Evolutionary conservation across 2,888 invertebrate genomes (phyloP), one percentile per base, ranked within the genome.

Genomic region (Philhelius pedissequus): DNA sequence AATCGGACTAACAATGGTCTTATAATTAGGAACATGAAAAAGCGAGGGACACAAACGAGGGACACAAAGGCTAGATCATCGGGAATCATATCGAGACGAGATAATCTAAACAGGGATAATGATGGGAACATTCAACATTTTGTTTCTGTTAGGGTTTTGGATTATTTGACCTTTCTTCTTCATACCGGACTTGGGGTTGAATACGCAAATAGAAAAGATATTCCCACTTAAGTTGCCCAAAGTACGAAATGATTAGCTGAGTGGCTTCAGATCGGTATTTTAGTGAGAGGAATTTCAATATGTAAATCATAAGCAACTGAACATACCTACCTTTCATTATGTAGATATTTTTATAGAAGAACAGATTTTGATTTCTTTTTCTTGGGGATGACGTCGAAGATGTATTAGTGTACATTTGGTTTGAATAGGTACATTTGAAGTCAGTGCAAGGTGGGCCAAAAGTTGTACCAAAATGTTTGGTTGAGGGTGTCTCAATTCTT

Each of bases 31-130:
- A 70, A 60, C 58, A 45, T 64, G 35, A 69, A 50, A 73, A 45
- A 52, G 2, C 11, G n/a, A n/a, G n/a, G n/a, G n/a, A 2, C 32
- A 8, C 5, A 15, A 7, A 30, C 5, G 22, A 52, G 58, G 74
- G 64, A 83, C 74, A 83, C 64, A 83, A 48, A 70, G 70, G 58
- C 74, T 56, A 78, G 52, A 75, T 83, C 74, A 70, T 74, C 70
- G 30, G 78, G 77, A 83, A 83, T 79, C 79, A 79, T 79, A 75
- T 70, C 70, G 74, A 56, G 64, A 58, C 70, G 79, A 79, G 83
- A 83, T 83, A 64, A 64, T 64, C 64, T 83, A 75, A 64, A 69
- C 20, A 62, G 79, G 83, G 83, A 83, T 83, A 83, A 83, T 74
- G 83, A 83, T 83, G 79, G 74, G 83, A 83, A 74, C 50, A 50